Base-by-base conservation (phyloP, 2,113 vertebrate genomes). In the Colossoma macropomum region DNA sequence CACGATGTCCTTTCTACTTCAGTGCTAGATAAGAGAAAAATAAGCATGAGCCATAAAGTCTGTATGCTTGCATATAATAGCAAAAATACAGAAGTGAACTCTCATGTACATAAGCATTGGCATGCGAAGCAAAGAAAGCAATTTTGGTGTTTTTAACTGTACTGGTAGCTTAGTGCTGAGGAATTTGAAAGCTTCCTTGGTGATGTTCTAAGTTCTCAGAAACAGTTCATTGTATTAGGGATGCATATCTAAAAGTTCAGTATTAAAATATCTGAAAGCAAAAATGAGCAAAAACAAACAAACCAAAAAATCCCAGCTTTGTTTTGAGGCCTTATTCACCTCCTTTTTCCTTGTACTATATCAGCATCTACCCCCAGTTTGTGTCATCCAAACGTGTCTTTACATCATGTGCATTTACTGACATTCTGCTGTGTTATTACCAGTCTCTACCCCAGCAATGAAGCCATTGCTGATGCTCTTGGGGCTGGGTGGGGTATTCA, bases 391-490 rank as follows among this genome's bases (percentile, higher is more conserved):
- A 73, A 23, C 13, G 65, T 27, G 50, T 32, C 54, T 76, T 59
- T 77, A 27, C 10, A 69, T 86, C 48, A 45, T 30, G 13, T 19
- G 45, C 63, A 32, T 75, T 93, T 89, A 94, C 87, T 93, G 90
- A 86, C 91, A 91, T 81, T 86, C 89, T 73, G 93, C 1, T 8
- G 86, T 87, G 83, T 90, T 91, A 70, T 81, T 86, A 66, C 59
- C 54, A 3, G 91, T 82, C 84, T 92, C 94, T 5, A 86, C 85
- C 84, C 86, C 90, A 0, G 91, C 7, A 0, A 28, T 45, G 70
- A 93, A 92, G 66, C 94, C 94, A 19, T 95, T 95, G 86, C 90
- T 93, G 78, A 94, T 91, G 80, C 80, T 91, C 77, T 84, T 92
- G 25, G 94, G 93, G 77, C 91, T 92, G 0, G 88, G 87, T 15